A percentile compares a stretch with the other conserved stretches of the same genome.
These are phyloP conservation scores for Zingel zingel DNA, from an alignment of 2,113 vertebrate species.

Conservation along the genomic window DNA sequence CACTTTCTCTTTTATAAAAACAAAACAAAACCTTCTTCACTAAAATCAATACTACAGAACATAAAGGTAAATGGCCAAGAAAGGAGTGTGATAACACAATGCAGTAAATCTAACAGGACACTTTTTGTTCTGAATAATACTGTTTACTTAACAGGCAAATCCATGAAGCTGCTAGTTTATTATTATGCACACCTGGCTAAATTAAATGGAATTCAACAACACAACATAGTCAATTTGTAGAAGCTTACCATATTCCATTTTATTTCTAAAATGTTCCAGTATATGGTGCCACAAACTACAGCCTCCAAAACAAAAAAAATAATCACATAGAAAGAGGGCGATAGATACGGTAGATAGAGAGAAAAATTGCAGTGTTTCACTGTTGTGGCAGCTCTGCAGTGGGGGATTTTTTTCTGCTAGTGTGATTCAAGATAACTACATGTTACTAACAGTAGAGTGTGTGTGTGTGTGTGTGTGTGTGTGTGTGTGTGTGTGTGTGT, in stretches of 20 bases:
- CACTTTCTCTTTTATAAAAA: not conserved
- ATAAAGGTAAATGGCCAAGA: not conserved
- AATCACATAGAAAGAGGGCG: not conserved
- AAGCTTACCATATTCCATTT: not conserved
- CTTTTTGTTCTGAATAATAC: not conserved
- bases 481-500: constrained; percentile 17
- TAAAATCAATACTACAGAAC: not conserved
- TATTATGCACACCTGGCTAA: not conserved
- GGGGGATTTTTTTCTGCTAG: constrained; percentile 44
- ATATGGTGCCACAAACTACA: not conserved
- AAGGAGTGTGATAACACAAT: not conserved
- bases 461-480: not conserved
- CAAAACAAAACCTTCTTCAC: not conserved
- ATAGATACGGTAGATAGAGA: constrained; percentile 38
- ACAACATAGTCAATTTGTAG: not conserved
- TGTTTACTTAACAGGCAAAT: not conserved
- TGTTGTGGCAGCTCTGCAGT: constrained; percentile 63
- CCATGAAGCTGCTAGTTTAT: not conserved
- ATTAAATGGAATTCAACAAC: not conserved
- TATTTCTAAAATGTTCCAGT: not conserved
- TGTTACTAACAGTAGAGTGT: constrained; percentile 43
- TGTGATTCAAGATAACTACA: constrained; percentile 52
- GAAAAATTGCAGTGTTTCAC: constrained; percentile 38
- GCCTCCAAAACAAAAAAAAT: not conserved
- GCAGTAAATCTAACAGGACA: not conserved